Evolutionary conservation across 2,113 vertebrate species (phyloP), one percentile per base, ranked within the genome.

Genomic region (Poecilia latipinna): DNA sequence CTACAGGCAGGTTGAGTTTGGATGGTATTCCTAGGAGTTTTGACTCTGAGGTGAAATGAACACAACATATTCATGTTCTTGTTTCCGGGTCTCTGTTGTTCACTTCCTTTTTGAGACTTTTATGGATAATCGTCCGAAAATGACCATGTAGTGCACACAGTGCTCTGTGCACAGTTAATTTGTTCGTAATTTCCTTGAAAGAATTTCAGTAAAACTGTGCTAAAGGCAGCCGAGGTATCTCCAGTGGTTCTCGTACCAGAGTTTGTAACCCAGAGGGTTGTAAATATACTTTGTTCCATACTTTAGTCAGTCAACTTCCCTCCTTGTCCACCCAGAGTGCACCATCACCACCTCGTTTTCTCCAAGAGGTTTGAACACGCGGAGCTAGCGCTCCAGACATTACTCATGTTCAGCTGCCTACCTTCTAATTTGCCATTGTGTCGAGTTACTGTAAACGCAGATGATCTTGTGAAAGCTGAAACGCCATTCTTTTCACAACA

Each of bases 391-490:
- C 61, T n/a, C 39, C 7, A 29, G 22, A 60, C n/a, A 28, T 67
- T 11, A 61, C 70, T 39, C 4, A 11, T 83, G 22, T 63, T 57
- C 54, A 66, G n/a, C 68, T 37, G 48, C 8, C 33, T 11, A 26
- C 29, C 51, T 60, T 78, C 35, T 72, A 65, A 82, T 83, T 83
- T 76, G 28, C 44, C 35, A 8, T 28, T 28, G 17, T 78, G 66
- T 82, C 66, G 31, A 67, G 13, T 87, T 84, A 80, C 81, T 67
- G 78, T 87, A 80, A 85, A 85, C 70, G 68, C 22, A n/a, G 54
- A 28, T 31, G 29, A 54, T 44, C 65, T 75, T 15, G 70, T 48
- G 61, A 64, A 79, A 74, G 60, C 75, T 75, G 79, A 80, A 78
- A 80, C 7, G 33, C 28, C 63, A 19, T 26, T 17, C 70, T 79